Conservation (phyloP, 2,888 invertebrate genomes). For the Eurytoma adleriae region DNA sequence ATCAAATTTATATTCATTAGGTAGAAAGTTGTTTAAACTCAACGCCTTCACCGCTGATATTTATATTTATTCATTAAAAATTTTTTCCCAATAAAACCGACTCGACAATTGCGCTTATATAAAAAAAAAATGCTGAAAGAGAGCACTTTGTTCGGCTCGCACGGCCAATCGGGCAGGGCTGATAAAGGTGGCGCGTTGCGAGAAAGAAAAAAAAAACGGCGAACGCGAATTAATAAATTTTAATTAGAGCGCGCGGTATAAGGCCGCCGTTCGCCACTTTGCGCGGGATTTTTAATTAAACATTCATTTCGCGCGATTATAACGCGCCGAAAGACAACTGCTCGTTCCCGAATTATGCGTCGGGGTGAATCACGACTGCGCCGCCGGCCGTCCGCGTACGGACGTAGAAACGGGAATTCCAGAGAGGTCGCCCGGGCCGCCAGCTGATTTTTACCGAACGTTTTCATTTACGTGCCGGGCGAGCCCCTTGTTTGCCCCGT, state of each 20-base stretch:
- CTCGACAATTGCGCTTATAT: background rate
- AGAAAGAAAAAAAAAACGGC: background rate
- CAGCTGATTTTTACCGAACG: slow-evolving; percentile 25
- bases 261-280: background rate
- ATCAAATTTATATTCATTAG: too few species aligned
- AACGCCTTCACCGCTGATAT: too few species aligned
- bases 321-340: slow-evolving; percentile 12
- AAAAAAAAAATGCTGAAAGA: background rate
- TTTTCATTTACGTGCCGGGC: background rate
- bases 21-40: too few species aligned
- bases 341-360: background rate
- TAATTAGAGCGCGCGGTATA: slow-evolving; percentile 1
- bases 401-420: slow-evolving; percentile 42
- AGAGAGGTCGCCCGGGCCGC: background rate
- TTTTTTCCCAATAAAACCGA: too few species aligned
- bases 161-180: background rate
- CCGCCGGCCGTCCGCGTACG: background rate
- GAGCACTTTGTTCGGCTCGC: too few species aligned
- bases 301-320: slow-evolving; percentile 11
- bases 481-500: background rate
- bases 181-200: background rate
- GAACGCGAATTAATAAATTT: slow-evolving; percentile 27
- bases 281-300: slow-evolving; percentile 40
- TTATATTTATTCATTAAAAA: too few species aligned
- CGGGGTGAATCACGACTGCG: slow-evolving; percentile 14